These are phyloP conservation scores for Lemur catta DNA, from an alignment of 2,797 vertebrate genomes.

Conservation along the genomic window DNA sequence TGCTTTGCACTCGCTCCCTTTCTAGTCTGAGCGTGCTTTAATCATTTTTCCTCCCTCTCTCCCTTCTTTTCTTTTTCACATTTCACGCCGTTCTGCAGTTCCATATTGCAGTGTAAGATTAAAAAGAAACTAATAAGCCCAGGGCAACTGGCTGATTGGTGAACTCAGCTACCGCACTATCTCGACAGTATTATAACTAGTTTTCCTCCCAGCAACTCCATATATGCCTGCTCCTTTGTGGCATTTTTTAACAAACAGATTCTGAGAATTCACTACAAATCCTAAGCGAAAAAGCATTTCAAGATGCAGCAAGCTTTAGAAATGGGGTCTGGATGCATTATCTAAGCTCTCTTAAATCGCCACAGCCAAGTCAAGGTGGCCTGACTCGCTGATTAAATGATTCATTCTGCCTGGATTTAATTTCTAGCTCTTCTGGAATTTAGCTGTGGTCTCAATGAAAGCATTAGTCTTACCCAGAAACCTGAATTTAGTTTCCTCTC, in stretches of 20 bases:
- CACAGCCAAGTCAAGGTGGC: background rate
- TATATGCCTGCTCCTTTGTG: background rate
- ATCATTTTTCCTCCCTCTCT: background rate
- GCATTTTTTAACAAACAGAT: conserved; percentile 16
- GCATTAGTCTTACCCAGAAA: background rate
- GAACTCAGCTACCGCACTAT: background rate
- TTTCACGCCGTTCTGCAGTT: conserved; percentile 34
- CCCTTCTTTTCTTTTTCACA: background rate
- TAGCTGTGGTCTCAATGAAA: conserved; percentile 37
- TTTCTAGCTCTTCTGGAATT: conserved; percentile 30
- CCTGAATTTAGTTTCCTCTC: background rate
- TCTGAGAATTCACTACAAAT: conserved; percentile 29
- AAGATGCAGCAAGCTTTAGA: conserved; percentile 3
- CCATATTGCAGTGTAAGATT: conserved; percentile 46
- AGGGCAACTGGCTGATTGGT: conserved; percentile 48
- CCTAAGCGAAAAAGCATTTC: conserved; percentile 40
- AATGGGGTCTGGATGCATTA: conserved; percentile 10
- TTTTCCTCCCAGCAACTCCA: conserved; percentile 30
- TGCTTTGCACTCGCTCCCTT: background rate
- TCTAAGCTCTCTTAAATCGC: background rate
- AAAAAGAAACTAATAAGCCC: conserved; percentile 60
- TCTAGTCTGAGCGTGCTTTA: background rate
- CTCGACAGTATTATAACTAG: conserved; percentile 17
- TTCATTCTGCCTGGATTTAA: conserved; percentile 55
- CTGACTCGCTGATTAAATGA: conserved; percentile 16